Conservation (phyloP, 2,888 invertebrate genomes). For the Harpalus rubripes region DNA sequence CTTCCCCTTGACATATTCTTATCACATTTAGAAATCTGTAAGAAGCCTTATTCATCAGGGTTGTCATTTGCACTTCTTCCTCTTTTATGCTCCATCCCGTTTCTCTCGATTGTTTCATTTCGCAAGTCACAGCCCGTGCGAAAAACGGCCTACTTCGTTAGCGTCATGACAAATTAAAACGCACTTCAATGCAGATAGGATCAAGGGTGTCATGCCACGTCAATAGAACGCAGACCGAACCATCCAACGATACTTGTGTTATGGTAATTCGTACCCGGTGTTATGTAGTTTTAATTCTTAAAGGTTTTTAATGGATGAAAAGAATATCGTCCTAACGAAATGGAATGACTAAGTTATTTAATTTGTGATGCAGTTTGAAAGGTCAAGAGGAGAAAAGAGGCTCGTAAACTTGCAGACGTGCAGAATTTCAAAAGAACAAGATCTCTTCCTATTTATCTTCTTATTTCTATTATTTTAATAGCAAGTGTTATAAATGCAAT, state of each 20-base stretch:
- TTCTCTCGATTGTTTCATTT: conserved; percentile 45
- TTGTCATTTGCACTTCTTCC: conserved; percentile 26
- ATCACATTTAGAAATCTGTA: neutral
- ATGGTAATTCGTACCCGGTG: conserved; percentile 22
- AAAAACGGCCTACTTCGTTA: conserved; percentile 52
- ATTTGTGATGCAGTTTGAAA: conserved; percentile 14
- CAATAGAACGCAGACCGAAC: conserved; percentile 18
- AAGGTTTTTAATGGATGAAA: conserved; percentile 31
- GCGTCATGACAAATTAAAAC: conserved; percentile 50
- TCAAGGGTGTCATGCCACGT: conserved; percentile 21
- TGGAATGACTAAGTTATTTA: conserved; percentile 17
- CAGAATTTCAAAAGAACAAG: neutral
- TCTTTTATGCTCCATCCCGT: neutral
- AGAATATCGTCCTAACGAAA: conserved; percentile 22
- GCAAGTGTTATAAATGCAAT: no score
- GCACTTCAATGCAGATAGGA: conserved; percentile 36
- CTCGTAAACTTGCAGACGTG: neutral
- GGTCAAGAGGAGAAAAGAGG: neutral
- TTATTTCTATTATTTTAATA: no score
- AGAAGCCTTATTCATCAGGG: neutral
- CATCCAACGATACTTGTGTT: conserved; percentile 4
- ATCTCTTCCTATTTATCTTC: neutral
- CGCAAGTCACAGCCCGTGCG: conserved; percentile 51
- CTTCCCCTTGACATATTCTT: neutral
- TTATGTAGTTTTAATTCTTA: conserved; percentile 27